These are phyloP conservation scores for Leptothorax acervorum DNA, from an alignment of 2,888 invertebrate genomes.

Conservation along the genomic window DNA sequence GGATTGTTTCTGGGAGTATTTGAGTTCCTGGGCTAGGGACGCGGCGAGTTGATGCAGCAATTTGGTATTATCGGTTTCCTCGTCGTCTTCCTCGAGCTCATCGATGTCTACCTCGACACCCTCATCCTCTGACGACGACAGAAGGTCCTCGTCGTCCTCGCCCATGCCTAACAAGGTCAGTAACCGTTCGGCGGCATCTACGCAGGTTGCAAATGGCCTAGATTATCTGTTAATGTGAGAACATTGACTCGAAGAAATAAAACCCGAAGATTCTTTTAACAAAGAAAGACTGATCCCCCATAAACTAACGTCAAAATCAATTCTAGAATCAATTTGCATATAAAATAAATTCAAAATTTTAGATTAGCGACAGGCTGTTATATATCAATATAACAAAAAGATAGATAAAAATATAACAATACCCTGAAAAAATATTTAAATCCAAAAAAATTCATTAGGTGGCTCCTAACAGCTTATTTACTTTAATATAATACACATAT, in stretches of 20 bases:
- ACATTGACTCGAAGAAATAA: slow-evolving; percentile 1
- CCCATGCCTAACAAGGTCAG: slow-evolving; percentile 79
- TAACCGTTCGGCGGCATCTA: slow-evolving; percentile 81
- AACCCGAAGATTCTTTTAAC: not conserved
- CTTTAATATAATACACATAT: too few species aligned
- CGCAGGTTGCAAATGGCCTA: slow-evolving; percentile 40
- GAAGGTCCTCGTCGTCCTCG: slow-evolving; percentile 74
- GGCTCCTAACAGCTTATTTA: too few species aligned
- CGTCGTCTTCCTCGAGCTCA: slow-evolving; percentile 71
- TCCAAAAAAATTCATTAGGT: too few species aligned
- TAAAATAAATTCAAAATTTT: not conserved
- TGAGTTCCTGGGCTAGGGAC: slow-evolving; percentile 79
- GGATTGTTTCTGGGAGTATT: slow-evolving; percentile 71
- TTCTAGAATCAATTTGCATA: not conserved
- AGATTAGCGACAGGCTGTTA: not conserved
- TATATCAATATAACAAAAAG: not conserved
- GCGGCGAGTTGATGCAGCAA: slow-evolving; percentile 80
- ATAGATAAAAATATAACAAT: not conserved
- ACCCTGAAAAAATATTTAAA: too few species aligned
- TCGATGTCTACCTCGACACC: slow-evolving; percentile 81
- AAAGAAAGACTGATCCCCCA: not conserved
- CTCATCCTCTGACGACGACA: slow-evolving; percentile 81
- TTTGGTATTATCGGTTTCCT: slow-evolving; percentile 71
- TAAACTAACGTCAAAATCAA: not conserved
- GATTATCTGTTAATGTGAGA: slow-evolving; percentile 25